Evolutionary conservation across 2,797 vertebrate species (phyloP).

Genomic region (Melopsittacus undulatus): DNA sequence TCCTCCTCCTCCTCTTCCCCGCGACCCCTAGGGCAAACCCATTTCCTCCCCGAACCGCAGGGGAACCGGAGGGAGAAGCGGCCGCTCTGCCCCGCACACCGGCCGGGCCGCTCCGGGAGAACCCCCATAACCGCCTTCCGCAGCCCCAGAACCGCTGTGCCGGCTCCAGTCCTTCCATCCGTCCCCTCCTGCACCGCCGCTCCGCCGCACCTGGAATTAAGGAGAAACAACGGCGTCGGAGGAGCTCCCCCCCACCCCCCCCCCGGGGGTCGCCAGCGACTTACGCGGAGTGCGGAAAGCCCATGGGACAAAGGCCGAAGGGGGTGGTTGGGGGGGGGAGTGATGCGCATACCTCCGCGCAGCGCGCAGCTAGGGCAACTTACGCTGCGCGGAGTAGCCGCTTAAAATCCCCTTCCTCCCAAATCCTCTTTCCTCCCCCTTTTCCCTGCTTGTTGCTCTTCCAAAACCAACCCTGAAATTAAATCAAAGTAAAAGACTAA

Average conservation of each 20-base stretch:
- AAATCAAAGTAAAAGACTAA: background rate
- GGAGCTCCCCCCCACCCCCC: too few relatives aligned
- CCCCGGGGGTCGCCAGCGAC: background rate
- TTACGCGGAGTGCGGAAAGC: background rate
- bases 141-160: background rate
- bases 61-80: background rate
- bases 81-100: background rate
- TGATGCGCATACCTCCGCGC: background rate
- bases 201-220: slow-evolving; percentile 22
- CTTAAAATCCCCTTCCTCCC: too few relatives aligned
- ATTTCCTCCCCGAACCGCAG: background rate
- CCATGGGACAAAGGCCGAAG: background rate
- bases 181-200: background rate
- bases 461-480: background rate
- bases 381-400: background rate
- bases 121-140: background rate
- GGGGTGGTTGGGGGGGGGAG: background rate
- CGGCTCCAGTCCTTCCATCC: background rate
- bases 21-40: background rate
- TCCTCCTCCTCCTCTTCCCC: background rate
- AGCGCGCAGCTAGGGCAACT: background rate
- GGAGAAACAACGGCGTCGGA: background rate
- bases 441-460: background rate
- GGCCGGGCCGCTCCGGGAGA: background rate
- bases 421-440: background rate